Conservation (phyloP, 1,140 invertebrate genomes). For the Magallana gigas region DNA sequence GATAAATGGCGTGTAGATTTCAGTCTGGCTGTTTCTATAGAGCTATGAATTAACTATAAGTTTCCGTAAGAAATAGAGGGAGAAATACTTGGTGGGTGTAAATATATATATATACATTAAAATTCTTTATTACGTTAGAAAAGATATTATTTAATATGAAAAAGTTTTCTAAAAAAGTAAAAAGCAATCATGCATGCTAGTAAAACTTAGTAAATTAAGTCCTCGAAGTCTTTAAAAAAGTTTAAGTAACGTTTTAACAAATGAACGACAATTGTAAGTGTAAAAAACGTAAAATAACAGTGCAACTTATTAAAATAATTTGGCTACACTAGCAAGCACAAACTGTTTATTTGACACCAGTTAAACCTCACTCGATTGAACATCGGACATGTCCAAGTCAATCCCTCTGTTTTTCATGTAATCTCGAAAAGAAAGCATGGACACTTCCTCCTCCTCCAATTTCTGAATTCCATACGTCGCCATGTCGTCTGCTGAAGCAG, state of each 20-base stretch:
- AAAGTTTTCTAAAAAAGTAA: neutral
- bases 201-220: neutral
- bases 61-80: too few relatives aligned
- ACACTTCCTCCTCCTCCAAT: constrained; percentile 59
- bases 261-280: too few relatives aligned
- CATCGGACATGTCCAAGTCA: constrained; percentile 63
- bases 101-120: neutral
- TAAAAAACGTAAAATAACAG: too few relatives aligned
- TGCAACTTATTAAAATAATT: too few relatives aligned
- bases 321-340: too few relatives aligned
- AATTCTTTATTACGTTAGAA: neutral
- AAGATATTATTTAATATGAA: too few relatives aligned
- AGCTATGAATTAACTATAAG: too few relatives aligned
- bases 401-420: constrained; percentile 67
- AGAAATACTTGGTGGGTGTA: too few relatives aligned
- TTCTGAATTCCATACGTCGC: neutral
- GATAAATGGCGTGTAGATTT: too few relatives aligned
- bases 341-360: neutral
- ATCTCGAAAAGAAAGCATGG: constrained; percentile 63
- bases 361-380: constrained; percentile 68
- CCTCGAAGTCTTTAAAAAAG: too few relatives aligned
- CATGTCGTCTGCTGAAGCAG: neutral
- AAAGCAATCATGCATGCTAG: neutral
- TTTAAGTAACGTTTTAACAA: too few relatives aligned
- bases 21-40: too few relatives aligned